A percentile compares a stretch with the other conserved stretches of the same genome.
These are phyloP conservation scores for Morpho achilles DNA, from an alignment of 2,888 invertebrate species.

Conservation along the genomic window DNA sequence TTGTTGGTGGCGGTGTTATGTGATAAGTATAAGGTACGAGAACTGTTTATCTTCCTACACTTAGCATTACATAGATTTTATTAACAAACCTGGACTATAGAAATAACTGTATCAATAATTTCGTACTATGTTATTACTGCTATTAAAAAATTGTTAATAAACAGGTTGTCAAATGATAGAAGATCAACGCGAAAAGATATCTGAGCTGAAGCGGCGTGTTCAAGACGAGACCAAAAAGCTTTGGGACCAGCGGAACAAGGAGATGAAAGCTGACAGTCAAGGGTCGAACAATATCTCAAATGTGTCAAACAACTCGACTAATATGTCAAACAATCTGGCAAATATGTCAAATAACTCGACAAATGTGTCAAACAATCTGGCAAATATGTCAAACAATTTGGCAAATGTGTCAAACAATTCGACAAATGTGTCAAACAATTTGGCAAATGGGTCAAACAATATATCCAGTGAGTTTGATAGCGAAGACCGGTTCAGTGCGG, in stretches of 20 bases:
- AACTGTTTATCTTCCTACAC: too few species aligned
- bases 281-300: constrained; percentile 24
- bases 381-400: too few species aligned
- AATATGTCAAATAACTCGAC: neutral
- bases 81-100: too few species aligned
- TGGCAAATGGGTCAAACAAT: neutral
- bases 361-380: constrained; percentile 7
- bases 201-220: constrained; percentile 90
- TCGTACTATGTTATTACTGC: too few species aligned
- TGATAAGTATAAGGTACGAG: too few species aligned
- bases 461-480: constrained; percentile 24
- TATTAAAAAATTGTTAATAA: too few species aligned
- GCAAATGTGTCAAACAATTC: neutral
- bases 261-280: constrained; percentile 26
- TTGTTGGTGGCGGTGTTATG: too few species aligned
- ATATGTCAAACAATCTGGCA: constrained; percentile 10
- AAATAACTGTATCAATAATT: too few species aligned
- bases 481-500: constrained; percentile 29
- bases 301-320: neutral
- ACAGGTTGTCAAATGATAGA: constrained; percentile 94
- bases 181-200: constrained; percentile 92
- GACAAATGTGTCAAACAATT: constrained; percentile 10
- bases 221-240: constrained; percentile 94
- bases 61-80: too few species aligned
- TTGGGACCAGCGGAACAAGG: constrained; percentile 82